Percentiles rank a stretch among this genome's conserved stretches.
Conservation (phyloP, 2,888 invertebrate species). For the Ceratothoa steindachneri region DNA sequence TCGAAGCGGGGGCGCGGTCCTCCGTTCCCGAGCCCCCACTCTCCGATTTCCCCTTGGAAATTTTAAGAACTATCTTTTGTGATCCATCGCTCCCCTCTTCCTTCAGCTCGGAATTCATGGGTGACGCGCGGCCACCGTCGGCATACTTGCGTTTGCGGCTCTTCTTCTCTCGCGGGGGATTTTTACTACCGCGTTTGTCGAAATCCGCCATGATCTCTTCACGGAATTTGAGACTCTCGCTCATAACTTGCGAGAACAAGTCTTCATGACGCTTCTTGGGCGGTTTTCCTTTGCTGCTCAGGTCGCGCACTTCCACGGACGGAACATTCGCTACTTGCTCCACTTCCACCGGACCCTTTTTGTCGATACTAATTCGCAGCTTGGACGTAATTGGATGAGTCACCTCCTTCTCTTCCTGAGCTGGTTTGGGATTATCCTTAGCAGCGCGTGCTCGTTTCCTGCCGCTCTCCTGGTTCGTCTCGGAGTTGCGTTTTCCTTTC, state of each 20-base stretch:
- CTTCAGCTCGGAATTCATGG: slow-evolving; percentile 17
- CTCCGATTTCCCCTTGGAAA: slow-evolving; percentile 12
- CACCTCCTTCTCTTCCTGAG: slow-evolving; percentile 25
- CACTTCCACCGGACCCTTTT: slow-evolving; percentile 23
- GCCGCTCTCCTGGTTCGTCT: slow-evolving; percentile 15
- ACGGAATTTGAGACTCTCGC: slow-evolving; percentile 40
- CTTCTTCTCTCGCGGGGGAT: slow-evolving; percentile 22
- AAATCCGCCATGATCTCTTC: slow-evolving; percentile 45
- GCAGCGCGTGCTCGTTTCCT: slow-evolving; percentile 35
- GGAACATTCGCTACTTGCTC: slow-evolving; percentile 31
- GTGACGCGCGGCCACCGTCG: slow-evolving; percentile 19
- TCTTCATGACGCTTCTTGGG: slow-evolving; percentile 68
- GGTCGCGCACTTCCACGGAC: not conserved
- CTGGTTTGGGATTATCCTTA: slow-evolving; percentile 24
- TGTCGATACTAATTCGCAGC: slow-evolving; percentile 42
- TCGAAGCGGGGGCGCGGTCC: not conserved
- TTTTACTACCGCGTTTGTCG: slow-evolving; percentile 31
- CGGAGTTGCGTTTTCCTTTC: slow-evolving; percentile 1
- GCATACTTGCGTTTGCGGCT: slow-evolving; percentile 30
- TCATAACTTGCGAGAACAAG: slow-evolving; percentile 34
- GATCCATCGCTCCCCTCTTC: slow-evolving; percentile 3
- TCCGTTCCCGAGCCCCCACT: slow-evolving; percentile 11
- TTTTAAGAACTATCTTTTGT: slow-evolving; percentile 17
- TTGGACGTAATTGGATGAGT: slow-evolving; percentile 28
- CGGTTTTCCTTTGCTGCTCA: slow-evolving; percentile 55